A percentile compares a stretch with the other conserved stretches of the same genome.
Evolutionary conservation across 2,797 vertebrate species (phyloP).

Genomic region (Myotis pilosus): DNA sequence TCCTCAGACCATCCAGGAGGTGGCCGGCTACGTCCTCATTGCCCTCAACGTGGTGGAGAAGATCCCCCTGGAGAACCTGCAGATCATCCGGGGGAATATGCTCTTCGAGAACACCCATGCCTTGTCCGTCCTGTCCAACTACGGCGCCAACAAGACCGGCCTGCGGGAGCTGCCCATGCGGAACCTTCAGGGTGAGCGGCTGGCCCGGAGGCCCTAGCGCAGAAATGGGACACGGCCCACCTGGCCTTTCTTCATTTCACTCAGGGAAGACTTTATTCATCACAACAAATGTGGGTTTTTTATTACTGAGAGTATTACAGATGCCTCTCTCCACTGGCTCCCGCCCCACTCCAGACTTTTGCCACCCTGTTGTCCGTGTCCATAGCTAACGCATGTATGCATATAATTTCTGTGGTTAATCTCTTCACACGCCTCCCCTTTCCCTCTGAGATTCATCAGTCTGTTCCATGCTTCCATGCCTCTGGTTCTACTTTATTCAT

Average conservation of each 20-base stretch:
- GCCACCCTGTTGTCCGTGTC: no score
- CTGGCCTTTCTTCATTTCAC: not conserved
- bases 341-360: no score
- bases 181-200: constrained; percentile 89
- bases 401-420: no score
- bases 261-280: not conserved
- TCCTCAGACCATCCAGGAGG: constrained; percentile 94
- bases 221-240: fast-evolving
- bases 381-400: no score
- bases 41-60: constrained; percentile 89
- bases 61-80: constrained; percentile 94
- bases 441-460: no score
- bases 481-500: no score
- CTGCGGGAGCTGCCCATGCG: constrained; percentile 88
- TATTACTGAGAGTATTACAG: no score
- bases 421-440: no score
- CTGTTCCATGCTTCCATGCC: no score
- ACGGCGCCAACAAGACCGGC: constrained; percentile 78
- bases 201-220: not conserved
- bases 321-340: no score
- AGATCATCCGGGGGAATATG: constrained; percentile 94
- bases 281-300: fast-evolving
- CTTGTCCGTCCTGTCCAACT: constrained; percentile 90
- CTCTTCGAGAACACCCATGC: constrained; percentile 89
- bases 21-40: constrained; percentile 95